phyloP scores from a whole-genome alignment of 2,888 invertebrate genomes.

The Campoplex capitator region DNA sequence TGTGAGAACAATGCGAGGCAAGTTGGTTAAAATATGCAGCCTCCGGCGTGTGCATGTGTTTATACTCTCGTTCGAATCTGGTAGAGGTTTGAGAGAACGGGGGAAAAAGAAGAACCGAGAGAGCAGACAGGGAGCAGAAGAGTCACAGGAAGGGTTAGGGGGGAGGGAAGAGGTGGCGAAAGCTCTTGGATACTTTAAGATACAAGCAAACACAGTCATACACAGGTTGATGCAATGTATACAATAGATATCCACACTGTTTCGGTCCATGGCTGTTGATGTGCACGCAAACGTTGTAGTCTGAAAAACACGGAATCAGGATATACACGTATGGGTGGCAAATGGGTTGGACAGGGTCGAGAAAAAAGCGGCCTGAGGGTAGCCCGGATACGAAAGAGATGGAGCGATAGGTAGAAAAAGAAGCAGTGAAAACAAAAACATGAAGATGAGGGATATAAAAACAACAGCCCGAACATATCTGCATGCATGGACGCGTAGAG shows the following conservation, averaged over 20 bases:
- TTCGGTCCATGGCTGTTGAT: conserved; percentile 31
- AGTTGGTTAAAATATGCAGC: conserved; percentile 81
- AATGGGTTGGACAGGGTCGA: background rate
- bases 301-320: conserved; percentile 54
- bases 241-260: conserved; percentile 10
- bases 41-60: conserved; percentile 67
- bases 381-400: conserved; percentile 15
- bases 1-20: conserved; percentile 76
- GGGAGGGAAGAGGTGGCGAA: conserved; percentile 8
- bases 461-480: conserved; percentile 43
- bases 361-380: conserved; percentile 32
- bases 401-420: conserved; percentile 7
- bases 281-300: conserved; percentile 41
- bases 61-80: conserved; percentile 39
- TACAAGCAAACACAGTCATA: conserved; percentile 10
- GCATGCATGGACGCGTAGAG: conserved; percentile 37
- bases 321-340: conserved; percentile 2
- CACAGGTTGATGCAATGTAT: background rate
- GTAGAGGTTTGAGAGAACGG: conserved; percentile 51
- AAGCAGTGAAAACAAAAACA: conserved; percentile 52
- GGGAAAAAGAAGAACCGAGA: conserved; percentile 22
- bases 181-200: conserved; percentile 45
- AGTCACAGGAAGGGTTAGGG: conserved; percentile 14
- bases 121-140: conserved; percentile 64
- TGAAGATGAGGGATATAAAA: conserved; percentile 17